Conservation (phyloP, 2,888 invertebrate species). For the Geophilus truncorum region DNA sequence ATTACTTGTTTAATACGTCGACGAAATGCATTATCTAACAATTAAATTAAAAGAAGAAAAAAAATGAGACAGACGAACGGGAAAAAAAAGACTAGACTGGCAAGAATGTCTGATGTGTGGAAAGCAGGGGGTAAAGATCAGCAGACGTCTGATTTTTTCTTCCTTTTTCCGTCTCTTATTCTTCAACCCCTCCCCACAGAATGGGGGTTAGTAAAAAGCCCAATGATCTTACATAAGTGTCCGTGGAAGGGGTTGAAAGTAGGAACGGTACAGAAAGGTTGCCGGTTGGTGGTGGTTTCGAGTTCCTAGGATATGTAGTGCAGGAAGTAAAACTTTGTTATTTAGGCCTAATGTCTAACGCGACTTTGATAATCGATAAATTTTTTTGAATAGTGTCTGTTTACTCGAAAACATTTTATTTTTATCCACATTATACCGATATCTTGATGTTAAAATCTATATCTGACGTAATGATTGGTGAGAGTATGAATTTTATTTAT, state of each 20-base stretch:
- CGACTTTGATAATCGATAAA: background rate
- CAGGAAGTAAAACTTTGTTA: no score
- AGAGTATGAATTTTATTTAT: background rate
- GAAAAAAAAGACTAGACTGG: background rate
- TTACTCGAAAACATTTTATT: background rate
- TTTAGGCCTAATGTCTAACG: no score
- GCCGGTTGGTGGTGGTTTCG: background rate
- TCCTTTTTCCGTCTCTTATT: background rate
- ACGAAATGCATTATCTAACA: background rate
- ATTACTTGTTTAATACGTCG: background rate
- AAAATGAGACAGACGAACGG: background rate
- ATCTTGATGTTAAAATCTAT: background rate
- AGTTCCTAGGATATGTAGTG: background rate
- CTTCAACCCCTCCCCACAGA: conserved; percentile 2
- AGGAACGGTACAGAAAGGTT: background rate
- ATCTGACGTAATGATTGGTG: background rate
- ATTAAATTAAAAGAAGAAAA: background rate
- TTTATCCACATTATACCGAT: no score
- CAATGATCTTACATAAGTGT: background rate
- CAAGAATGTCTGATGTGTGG: conserved; percentile 7
- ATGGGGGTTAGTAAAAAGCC: background rate
- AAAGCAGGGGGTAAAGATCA: conserved; percentile 11
- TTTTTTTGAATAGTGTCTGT: background rate
- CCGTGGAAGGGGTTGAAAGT: background rate
- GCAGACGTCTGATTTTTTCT: background rate